Evolutionary conservation across 2,888 invertebrate genomes (phyloP).

Genomic region (Liodrosophila aerea): DNA sequence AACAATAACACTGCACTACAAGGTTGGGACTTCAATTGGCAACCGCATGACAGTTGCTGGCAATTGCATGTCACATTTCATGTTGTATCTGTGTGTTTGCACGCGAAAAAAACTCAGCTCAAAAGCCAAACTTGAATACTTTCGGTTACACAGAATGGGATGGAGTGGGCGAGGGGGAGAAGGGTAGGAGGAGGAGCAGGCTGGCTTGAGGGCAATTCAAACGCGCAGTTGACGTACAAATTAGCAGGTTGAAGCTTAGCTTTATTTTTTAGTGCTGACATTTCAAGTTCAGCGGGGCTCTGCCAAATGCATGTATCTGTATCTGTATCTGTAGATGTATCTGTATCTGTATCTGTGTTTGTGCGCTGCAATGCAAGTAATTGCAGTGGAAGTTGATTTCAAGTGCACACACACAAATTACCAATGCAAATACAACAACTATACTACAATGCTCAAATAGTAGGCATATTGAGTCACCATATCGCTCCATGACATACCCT

Average conservation of each 20-base stretch:
- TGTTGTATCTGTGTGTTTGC: slow-evolving; percentile 25
- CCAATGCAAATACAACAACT: slow-evolving; percentile 68
- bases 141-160: slow-evolving; percentile 10
- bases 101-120: slow-evolving; percentile 45
- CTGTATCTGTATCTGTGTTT: slow-evolving; percentile 27
- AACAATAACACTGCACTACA: slow-evolving; percentile 20
- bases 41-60: slow-evolving; percentile 68
- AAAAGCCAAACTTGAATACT: slow-evolving; percentile 30
- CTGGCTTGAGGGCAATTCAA: slow-evolving; percentile 10
- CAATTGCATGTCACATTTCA: slow-evolving; percentile 70
- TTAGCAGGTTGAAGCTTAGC: slow-evolving; percentile 56
- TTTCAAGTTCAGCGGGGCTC: slow-evolving; percentile 62
- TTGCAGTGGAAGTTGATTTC: slow-evolving; percentile 59
- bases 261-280: slow-evolving; percentile 31
- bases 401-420: slow-evolving; percentile 79
- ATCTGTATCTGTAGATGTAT: slow-evolving; percentile 25
- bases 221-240: slow-evolving; percentile 67
- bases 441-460: slow-evolving; percentile 34
- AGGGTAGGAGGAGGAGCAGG: slow-evolving; percentile 1
- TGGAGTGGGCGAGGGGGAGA: background rate
- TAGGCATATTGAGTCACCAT: slow-evolving; percentile 71
- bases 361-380: slow-evolving; percentile 50
- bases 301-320: slow-evolving; percentile 13
- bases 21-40: slow-evolving; percentile 61
- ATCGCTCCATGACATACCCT: slow-evolving; percentile 47